Evolutionary conservation across 2,888 invertebrate genomes (phyloP).

Genomic region (Heliothis peltigera): DNA sequence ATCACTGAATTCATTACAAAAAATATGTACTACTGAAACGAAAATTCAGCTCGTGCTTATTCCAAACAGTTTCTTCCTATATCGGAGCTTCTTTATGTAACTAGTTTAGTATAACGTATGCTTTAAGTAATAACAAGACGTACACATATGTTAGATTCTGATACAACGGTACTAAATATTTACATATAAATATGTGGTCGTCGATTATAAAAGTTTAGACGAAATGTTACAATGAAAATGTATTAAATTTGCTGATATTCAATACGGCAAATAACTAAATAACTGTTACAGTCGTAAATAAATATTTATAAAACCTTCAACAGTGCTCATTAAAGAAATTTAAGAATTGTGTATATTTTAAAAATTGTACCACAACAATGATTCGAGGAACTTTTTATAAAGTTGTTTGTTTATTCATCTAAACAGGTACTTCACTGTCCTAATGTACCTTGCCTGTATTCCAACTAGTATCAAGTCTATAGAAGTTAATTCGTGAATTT

Average conservation of each 20-base stretch:
- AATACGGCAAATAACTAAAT: constrained; percentile 52
- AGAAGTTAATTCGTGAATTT: constrained; percentile 56
- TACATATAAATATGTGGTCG: constrained; percentile 57
- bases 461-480: constrained; percentile 62
- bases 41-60: constrained; percentile 49
- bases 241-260: constrained; percentile 43
- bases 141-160: constrained; percentile 57
- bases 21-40: constrained; percentile 22
- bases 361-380: constrained; percentile 79
- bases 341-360: constrained; percentile 64
- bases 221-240: constrained; percentile 44
- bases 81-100: constrained; percentile 63
- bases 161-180: constrained; percentile 51
- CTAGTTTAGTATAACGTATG: constrained; percentile 56
- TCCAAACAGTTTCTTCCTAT: constrained; percentile 54
- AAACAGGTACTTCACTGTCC: constrained; percentile 59
- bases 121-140: constrained; percentile 48
- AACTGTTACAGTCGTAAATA: constrained; percentile 57
- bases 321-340: constrained; percentile 48
- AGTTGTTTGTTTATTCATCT: constrained; percentile 58
- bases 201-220: constrained; percentile 49
- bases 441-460: constrained; percentile 53
- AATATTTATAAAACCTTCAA: constrained; percentile 62
- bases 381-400: constrained; percentile 79
- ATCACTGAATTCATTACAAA: constrained; percentile 25